Conservation (phyloP, 1,140 invertebrate species). For the Calosoma granatense region DNA sequence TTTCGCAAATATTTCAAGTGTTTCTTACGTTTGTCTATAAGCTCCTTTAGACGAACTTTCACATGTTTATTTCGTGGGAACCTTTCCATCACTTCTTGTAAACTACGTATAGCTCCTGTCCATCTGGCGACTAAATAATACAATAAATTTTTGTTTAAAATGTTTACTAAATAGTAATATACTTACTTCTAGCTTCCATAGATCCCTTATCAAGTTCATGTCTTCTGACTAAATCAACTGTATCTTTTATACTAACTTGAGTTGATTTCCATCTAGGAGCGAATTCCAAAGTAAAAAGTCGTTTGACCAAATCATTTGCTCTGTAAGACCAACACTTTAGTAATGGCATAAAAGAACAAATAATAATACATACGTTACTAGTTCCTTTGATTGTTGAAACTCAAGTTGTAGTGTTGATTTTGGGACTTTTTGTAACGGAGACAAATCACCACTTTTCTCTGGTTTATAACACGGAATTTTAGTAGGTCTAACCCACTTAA, state of each 20-base stretch:
- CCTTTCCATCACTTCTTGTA: constrained; percentile 40
- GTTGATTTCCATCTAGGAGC: constrained; percentile 32
- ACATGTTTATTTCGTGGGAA: constrained; percentile 40
- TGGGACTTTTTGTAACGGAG: constrained; percentile 34
- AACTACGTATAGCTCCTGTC: constrained; percentile 43
- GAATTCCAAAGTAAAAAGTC: constrained; percentile 45
- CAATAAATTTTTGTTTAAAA: constrained; percentile 3
- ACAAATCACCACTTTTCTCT: constrained; percentile 46
- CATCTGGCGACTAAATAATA: constrained; percentile 39
- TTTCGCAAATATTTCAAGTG: constrained; percentile 53
- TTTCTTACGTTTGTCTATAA: constrained; percentile 67
- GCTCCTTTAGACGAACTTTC: constrained; percentile 51
- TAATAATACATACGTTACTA: constrained; percentile 37
- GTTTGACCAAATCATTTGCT: constrained; percentile 45
- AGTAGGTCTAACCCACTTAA: constrained; percentile 51
- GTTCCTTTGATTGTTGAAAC: constrained; percentile 39
- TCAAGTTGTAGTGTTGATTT: constrained; percentile 28
- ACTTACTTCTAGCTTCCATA: constrained; percentile 43
- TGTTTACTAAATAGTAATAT: constrained; percentile 16
- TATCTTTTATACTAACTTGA: constrained; percentile 31
- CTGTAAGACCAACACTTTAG: constrained; percentile 30
- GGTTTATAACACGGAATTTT: constrained; percentile 42
- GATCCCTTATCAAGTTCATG: constrained; percentile 45
- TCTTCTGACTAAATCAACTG: constrained; percentile 40
- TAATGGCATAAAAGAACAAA: constrained; percentile 6